Base-by-base conservation (phyloP, 2,888 invertebrate genomes). In the Stomorhina lunata region DNA sequence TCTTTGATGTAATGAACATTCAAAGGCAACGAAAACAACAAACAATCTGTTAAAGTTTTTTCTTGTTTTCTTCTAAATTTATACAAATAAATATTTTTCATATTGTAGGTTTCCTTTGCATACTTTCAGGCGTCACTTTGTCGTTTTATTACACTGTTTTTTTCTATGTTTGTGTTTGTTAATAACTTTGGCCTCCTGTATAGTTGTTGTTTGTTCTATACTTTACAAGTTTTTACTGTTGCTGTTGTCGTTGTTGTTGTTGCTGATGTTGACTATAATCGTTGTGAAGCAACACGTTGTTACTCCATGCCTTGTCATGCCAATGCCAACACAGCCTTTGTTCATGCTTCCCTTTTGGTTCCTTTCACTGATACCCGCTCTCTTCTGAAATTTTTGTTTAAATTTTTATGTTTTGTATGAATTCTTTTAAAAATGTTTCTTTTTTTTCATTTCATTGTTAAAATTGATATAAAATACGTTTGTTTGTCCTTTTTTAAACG, bases 251-350 rank as follows among this genome's bases (percentile, higher is more conserved):
- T 4, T 15, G 4, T 77, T 61, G 17, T 40, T 32, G 50, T 40
- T 20, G 48, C 61, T 22, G 37, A 12, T 29, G 5, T 15, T 55
- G 9, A 34, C 57, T 71, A 65, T 43, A 20, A 17, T 43, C 59
- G 78, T 82, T 82, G 69, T 79, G 82, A 82, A 82, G 82, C 82
- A 82, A 82, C 82, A 82, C 71, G 82, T 82, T 82, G 82, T 76
- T 79, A 71, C 71, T 71, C 50, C 59, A 66, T 69, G 71, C 53
- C 43, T 50, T 50, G 57, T 15, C 29, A 77, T 77, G 37, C 37
- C 29, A 63, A 34, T 69, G 43, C 20, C 53, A n/a, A 43, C 10
- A 4, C 12, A 15, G 32, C 17, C 40, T 27, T 20, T 25, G 32
- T 37, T 25, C 32, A 20, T 1, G 10, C 25, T 20, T 40, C n/a